Base-by-base conservation (phyloP, 1,140 invertebrate genomes). In the Drosophila bocki region DNA sequence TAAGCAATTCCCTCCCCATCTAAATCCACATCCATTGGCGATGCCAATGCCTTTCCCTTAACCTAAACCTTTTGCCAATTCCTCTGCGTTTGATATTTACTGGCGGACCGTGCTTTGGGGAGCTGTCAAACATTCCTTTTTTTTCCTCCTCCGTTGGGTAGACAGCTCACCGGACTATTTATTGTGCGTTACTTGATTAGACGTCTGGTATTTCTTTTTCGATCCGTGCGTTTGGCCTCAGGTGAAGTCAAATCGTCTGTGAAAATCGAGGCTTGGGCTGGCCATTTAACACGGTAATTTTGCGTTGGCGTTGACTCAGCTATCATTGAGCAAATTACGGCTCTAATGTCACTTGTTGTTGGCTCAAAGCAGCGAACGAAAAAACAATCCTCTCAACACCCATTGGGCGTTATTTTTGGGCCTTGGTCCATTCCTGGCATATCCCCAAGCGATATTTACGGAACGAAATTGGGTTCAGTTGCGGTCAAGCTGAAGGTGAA, bases 151-250 rank as follows among this genome's bases (percentile, higher is more conserved):
- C 17, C 51, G 17, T 35, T 37, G 39, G 41, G 32, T 56, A 54
- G 67, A 60, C 54, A 53, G 54, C 54, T 67, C 61, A 42, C 54
- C 32, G 56, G 56, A 68, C 54, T 77, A 84, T 87, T 88, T 88
- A 84, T 87, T 84, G 80, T 80, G 84, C 80, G 76, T 80, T 88
- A 87, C 80, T 87, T 87, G 84, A 87, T 87, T 88, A 87, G 80
- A 80, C 86, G 80, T 80, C 85, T 87, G 83, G 75, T 72, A 82
- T 82, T 75, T 72, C 35, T 59, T 80, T 39, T 65, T 29, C 72
- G 71, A 61, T 59, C 59, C 39, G 54, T 57, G 57, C 33, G 32
- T 41, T 39, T 35, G 67, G 42, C 77, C 80, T 74, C 84, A 84
- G 84, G 84, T 88, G 68, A 78, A 80, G 79, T 71, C 64, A 87